Evolutionary conservation across 2,797 vertebrate genomes (phyloP), one percentile per base, ranked within the genome.

Genomic region (Coluber constrictor): DNA sequence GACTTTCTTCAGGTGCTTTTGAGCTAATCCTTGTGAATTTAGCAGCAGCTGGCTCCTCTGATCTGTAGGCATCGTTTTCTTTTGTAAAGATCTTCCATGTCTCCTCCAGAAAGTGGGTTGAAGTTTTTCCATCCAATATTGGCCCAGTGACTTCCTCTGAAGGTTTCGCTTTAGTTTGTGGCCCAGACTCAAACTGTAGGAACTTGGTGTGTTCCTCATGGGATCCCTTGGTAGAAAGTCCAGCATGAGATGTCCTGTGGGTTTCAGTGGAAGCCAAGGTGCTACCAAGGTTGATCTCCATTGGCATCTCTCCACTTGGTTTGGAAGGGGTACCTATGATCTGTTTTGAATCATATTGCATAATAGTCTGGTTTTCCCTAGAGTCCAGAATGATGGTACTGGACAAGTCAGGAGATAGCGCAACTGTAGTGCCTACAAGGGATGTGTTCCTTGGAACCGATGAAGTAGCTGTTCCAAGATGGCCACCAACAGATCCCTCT

Each of bases 111-210:
- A 83, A 25, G 10, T 1, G 47, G 2, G 32, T 7, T 51, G 47
- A 25, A 2, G 16, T 9, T 56, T 89, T 43, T 9, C n/a, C 15
- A 43, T 37, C 57, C 15, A 16, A 55, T 23, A 37, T 8, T 56
- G 56, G 23, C 87, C 57, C 9, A 12, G 4, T 16, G 10, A 15
- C 1, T 43, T 37, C 86, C 56, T 86, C n/a, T 23, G 61, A 18
- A 16, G 3, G 16, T 5, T 10, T 56, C 7, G 4, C 37, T 5
- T 4, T 54, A 15, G n/a, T 37, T 0, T 5, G 74, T n/a, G 1
- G 25, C 9, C 13, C 43, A 83, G 4, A 12, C 8, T n/a, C 29
- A 66, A 54, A 16, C 7, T 9, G 2, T 56, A 70, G 86, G 56
- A 12, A 16, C 20, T 16, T 16, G 51, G 29, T 5, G n/a, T 32